Percentiles rank a stretch among this genome's conserved stretches.
phyloP scores from a whole-genome alignment of 2,113 vertebrate species.

The Platichthys stellatus region DNA sequence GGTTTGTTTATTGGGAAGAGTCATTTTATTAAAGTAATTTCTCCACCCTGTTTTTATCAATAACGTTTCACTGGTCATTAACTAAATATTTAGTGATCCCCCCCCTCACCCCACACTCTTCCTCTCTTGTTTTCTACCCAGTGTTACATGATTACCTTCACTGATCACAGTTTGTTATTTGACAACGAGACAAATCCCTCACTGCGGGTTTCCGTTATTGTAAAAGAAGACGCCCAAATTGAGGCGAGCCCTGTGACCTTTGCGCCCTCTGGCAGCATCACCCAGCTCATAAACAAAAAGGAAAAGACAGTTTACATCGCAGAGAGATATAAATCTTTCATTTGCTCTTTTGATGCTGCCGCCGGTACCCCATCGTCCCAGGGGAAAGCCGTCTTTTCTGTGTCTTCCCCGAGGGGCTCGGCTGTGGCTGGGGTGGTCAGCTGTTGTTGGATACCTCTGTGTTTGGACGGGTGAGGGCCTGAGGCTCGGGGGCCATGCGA shows the following conservation, averaged over 20 bases:
- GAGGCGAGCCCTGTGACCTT: conserved; percentile 55
- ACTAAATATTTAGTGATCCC: not conserved
- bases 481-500: not conserved
- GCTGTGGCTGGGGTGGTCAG: conserved; percentile 67
- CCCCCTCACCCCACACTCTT: not conserved
- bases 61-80: not conserved
- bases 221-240: conserved; percentile 40
- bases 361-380: conserved; percentile 53
- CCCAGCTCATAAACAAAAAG: conserved; percentile 35
- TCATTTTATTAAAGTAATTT: not conserved
- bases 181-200: conserved; percentile 32
- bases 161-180: conserved; percentile 27
- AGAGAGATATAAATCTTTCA: conserved; percentile 68
- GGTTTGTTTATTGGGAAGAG: not conserved
- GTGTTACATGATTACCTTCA: conserved; percentile 13
- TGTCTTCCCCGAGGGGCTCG: conserved; percentile 46
- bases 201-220: conserved; percentile 58
- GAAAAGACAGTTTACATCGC: conserved; percentile 43
- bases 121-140: conserved; percentile 9
- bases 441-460: conserved; percentile 47
- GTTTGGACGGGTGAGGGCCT: conserved; percentile 22
- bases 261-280: conserved; percentile 54
- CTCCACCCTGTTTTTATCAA: not conserved
- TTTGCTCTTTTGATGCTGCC: conserved; percentile 57
- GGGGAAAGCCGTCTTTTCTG: conserved; percentile 53